Evolutionary conservation across 1,140 invertebrate species (phyloP).

Genomic region (Drosophila tani): DNA sequence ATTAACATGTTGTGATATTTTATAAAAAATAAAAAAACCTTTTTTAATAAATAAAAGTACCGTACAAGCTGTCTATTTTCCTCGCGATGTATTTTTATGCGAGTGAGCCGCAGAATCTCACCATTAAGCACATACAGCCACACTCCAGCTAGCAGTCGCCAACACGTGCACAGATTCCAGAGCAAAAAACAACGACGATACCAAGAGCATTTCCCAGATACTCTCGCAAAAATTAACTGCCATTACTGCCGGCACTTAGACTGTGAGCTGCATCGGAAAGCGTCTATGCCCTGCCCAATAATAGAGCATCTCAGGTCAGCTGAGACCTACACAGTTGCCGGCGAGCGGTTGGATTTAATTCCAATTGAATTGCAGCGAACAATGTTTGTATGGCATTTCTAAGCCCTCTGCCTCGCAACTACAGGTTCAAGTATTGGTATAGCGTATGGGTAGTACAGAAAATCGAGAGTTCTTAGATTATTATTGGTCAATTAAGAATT

Average conservation of each 20-base stretch:
- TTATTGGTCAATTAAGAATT: neutral
- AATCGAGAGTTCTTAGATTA: neutral
- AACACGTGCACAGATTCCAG: slow-evolving; percentile 24
- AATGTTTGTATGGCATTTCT: slow-evolving; percentile 35
- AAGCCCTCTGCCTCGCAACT: neutral
- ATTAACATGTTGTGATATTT: too few species aligned
- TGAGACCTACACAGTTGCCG: slow-evolving; percentile 17
- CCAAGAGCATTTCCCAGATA: slow-evolving; percentile 1
- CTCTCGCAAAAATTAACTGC: neutral
- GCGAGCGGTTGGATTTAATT: slow-evolving; percentile 54
- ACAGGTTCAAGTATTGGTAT: neutral
- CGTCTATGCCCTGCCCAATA: neutral
- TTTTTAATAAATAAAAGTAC: too few species aligned
- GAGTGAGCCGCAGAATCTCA: neutral
- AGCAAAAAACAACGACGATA: slow-evolving; percentile 16
- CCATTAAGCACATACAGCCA: neutral
- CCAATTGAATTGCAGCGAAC: slow-evolving; percentile 60
- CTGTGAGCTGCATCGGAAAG: neutral
- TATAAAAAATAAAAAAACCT: too few species aligned
- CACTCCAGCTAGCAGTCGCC: neutral
- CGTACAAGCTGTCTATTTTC: neutral
- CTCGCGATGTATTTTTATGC: neutral
- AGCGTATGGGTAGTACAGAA: neutral
- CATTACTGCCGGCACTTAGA: neutral
- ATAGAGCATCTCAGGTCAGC: slow-evolving; percentile 14